A percentile compares a stretch with the other conserved stretches of the same genome.
Evolutionary conservation across 1,140 invertebrate genomes (phyloP).

Genomic region (Alviniconcha marisindica): DNA sequence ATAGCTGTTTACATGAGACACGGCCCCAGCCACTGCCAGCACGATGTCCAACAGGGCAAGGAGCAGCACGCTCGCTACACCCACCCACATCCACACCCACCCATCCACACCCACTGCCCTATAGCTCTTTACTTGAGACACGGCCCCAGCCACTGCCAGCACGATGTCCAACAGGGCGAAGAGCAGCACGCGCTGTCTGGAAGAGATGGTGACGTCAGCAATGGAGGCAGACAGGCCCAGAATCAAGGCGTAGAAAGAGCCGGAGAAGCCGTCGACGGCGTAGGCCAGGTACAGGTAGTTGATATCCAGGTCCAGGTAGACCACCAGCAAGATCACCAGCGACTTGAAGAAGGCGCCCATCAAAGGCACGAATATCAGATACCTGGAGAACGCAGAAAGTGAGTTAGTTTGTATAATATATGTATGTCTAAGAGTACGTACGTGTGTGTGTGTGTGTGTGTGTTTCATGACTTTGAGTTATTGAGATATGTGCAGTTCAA

Average conservation of each 20-base stretch:
- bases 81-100: too few species aligned
- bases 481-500: too few species aligned
- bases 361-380: conserved; percentile 12
- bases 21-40: too few species aligned
- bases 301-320: conserved; percentile 29
- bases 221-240: conserved; percentile 29
- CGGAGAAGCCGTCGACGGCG: conserved; percentile 36
- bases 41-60: too few species aligned
- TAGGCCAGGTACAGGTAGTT: conserved; percentile 38
- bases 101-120: neutral
- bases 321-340: neutral
- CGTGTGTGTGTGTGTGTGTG: too few species aligned
- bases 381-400: neutral
- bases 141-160: conserved; percentile 20
- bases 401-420: neutral
- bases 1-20: too few species aligned
- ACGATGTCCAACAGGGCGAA: conserved; percentile 22
- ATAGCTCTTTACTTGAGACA: conserved; percentile 26
- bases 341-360: conserved; percentile 17
- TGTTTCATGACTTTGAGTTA: too few species aligned
- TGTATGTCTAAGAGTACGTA: too few species aligned
- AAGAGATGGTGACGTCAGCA: conserved; percentile 36
- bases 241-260: conserved; percentile 27
- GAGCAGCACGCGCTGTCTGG: conserved; percentile 16
- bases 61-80: too few species aligned